Evolutionary conservation across 1,140 invertebrate genomes (phyloP), one percentile per base, ranked within the genome.

Genomic region (Drosophila pectinifera): DNA sequence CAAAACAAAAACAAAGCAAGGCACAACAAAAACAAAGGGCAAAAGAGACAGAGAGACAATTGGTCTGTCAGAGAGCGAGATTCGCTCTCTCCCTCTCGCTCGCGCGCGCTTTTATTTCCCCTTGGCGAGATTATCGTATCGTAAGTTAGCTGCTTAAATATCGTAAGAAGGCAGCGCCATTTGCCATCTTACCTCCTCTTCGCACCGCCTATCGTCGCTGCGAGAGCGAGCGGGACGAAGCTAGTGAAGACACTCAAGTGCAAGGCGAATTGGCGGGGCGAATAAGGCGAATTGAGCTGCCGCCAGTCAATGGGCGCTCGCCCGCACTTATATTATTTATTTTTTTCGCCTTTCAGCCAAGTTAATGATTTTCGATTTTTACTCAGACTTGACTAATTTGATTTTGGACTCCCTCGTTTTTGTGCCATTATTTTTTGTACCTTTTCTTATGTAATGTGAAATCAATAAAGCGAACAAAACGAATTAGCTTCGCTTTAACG

Each of bases 161-260:
- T 88, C 82, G 82, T 86, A 86, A 88, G 83, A 88, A 86, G 83
- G 83, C 82, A 72, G 82, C 82, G 73, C 81, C 81, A 85, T 82
- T 69, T 81, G 81, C 82, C 73, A 64, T 55, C 76, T 67, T 39
- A 5, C 43, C 28, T 67, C 36, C 28, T 55, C 16, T 62, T 72
- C 65, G 20, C 45, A 22, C 38, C 34, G 13, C 13, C n/a, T 45
- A 18, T 38, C 4, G 2, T 8, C 14, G 16, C 7, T 7, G 16
- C 22, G 42, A n/a, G 26, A 34, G 76, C 36, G 36, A 88, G 80
- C 38, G 84, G 51, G 85, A 88, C 38, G 39, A 58, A 75, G 48
- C 61, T 78, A 86, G 68, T 74, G 36, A 58, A 80, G 74, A 69
- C 67, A 61, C 39, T 59, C 38, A 51, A 65, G 55, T 63, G 59